Base-by-base conservation (phyloP, 2,797 vertebrate species). In the Onychomys leucogaster region DNA sequence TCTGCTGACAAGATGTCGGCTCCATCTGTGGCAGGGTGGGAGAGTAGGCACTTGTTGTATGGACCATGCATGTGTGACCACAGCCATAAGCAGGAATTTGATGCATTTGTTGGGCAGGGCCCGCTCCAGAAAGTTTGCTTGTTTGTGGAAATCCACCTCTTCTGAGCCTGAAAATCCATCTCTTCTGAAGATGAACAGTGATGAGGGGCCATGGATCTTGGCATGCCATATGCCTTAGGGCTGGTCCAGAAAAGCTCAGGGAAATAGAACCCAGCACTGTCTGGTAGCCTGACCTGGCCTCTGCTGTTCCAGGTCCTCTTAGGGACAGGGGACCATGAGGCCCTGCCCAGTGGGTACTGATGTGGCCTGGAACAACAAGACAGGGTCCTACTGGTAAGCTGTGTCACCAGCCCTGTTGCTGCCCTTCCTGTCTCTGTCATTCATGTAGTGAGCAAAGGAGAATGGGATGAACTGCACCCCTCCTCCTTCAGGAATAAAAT, bases 311-410 rank as follows among this genome's bases (percentile, higher is more conserved):
- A 52, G 37, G 4, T n/a, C 73, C 52, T 91, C 23, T 17, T 49
- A 10, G 1, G 49, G 32, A 71, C 11, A 11, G 32, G 5, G 10
- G 25, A 52, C 13, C 16, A 37, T 52, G 37, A 80, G n/a, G 71
- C 21, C 8, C 25, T 16, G 13, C 19, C 21, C 27, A n/a, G 57
- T 34, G 6, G 71, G 59, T 77, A 5, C 29, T 37, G 37, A 16
- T n/a, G 6, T 8, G 19, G 19, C 14, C 59, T 61, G 7, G 17
- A 32, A 19, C 46, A 52, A 1, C 19, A 85, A 86, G 59, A 14
- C 9, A 73, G 3, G 11, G 52, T 4, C 0, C 0, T 37, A 25
- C n/a, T 37, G 29, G 29, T 9, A 6, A 14, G 34, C 32, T 4
- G n/a, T n/a, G 43, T 76, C 19, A 34, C 12, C 34, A 81, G 17